Percentiles rank a stretch among this genome's conserved stretches.
Evolutionary conservation across 2,888 invertebrate genomes (phyloP).

Genomic region (Coecobrya sp.): DNA sequence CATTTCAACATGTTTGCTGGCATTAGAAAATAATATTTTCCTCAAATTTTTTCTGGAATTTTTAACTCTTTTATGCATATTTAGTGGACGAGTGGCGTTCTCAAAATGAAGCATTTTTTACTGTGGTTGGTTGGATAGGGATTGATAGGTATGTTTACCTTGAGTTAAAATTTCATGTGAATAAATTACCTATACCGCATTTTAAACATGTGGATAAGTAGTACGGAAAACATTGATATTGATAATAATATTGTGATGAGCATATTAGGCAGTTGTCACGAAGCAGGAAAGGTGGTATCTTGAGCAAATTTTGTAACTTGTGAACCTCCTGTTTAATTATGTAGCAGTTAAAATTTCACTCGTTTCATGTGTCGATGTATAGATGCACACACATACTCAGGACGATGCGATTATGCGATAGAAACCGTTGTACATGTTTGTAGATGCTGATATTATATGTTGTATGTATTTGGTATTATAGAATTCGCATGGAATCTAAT

Average conservation of each 20-base stretch:
- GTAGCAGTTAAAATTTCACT: constrained; percentile 4
- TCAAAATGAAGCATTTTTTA: constrained; percentile 25
- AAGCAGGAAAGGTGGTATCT: constrained; percentile 4
- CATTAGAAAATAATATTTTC: constrained; percentile 34
- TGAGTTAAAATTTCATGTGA: constrained; percentile 44
- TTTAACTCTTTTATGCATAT: not conserved
- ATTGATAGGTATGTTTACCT: constrained; percentile 9
- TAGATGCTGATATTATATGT: not conserved
- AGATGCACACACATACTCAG: not conserved
- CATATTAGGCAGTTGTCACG: constrained; percentile 60
- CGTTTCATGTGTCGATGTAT: not conserved
- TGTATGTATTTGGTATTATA: not conserved
- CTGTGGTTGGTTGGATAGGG: not conserved
- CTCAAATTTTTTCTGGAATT: not conserved
- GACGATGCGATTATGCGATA: not conserved
- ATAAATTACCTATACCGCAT: constrained; percentile 22
- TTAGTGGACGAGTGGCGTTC: constrained; percentile 7
- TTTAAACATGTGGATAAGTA: constrained; percentile 14
- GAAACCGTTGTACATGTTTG: not conserved
- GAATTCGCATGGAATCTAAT: not conserved
- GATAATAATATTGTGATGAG: constrained; percentile 19
- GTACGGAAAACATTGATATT: not conserved
- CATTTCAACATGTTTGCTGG: constrained; percentile 46
- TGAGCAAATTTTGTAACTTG: constrained; percentile 27
- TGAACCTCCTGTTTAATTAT: constrained; percentile 58